phyloP scores from a whole-genome alignment of 2,113 vertebrate species.

The Oreotrochilus melanogaster region DNA sequence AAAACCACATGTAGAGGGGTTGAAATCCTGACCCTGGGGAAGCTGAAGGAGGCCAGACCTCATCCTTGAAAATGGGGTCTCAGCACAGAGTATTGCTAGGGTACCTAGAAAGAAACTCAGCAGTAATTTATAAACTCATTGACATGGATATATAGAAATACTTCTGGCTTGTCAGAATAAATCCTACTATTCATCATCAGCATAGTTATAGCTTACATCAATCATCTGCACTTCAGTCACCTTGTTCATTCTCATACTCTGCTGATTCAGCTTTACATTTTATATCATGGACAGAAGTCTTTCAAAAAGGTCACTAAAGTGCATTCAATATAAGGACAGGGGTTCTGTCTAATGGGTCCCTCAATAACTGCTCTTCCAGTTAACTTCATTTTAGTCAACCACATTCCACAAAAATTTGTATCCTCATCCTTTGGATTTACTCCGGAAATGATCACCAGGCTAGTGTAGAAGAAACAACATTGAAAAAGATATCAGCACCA shows the following conservation, averaged over 20 bases:
- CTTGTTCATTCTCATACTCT: slow-evolving; percentile 31
- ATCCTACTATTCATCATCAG: slow-evolving; percentile 58
- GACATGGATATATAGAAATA: slow-evolving; percentile 56
- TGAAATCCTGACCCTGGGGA: not conserved
- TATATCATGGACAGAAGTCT: slow-evolving; percentile 1
- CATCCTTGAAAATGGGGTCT: not conserved
- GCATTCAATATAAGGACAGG: not conserved
- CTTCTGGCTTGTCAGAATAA: slow-evolving; percentile 57
- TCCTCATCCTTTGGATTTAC: not conserved
- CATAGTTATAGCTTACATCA: slow-evolving; percentile 60
- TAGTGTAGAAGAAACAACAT: not conserved
- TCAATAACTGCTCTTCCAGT: not conserved
- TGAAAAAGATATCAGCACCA: not conserved
- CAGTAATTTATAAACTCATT: slow-evolving; percentile 53
- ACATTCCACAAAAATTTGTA: not conserved
- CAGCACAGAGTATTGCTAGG: not conserved
- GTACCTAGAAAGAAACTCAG: not conserved
- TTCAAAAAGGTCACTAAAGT: slow-evolving; percentile 61
- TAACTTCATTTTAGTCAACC: not conserved
- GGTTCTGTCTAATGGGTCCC: not conserved
- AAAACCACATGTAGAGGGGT: not conserved
- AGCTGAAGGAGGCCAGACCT: not conserved
- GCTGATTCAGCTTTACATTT: slow-evolving; percentile 60
- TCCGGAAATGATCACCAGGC: not conserved
- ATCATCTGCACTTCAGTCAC: slow-evolving; percentile 50